A percentile compares a stretch with the other conserved stretches of the same genome.
These are phyloP conservation scores for Doris montereyensis DNA, from an alignment of 2,888 invertebrate genomes.

Conservation along the genomic window DNA sequence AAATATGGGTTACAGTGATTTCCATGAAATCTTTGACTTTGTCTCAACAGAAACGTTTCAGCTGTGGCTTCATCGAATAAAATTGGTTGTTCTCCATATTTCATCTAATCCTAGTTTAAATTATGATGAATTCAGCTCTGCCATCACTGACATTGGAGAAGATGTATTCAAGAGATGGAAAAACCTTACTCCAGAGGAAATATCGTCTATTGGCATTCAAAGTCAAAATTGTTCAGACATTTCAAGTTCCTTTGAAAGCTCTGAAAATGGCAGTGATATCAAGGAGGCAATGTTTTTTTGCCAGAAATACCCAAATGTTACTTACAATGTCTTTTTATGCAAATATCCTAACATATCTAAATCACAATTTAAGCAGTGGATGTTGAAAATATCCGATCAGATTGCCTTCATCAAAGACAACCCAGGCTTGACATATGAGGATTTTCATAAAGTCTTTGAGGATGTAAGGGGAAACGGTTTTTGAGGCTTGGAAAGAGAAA, in stretches of 20 bases:
- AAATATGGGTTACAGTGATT: slow-evolving; percentile 20
- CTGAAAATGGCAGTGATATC: neutral
- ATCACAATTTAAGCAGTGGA: slow-evolving; percentile 41
- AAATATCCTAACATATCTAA: slow-evolving; percentile 38
- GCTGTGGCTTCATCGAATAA: slow-evolving; percentile 34
- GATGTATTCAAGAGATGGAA: slow-evolving; percentile 42
- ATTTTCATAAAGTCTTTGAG: slow-evolving; percentile 42
- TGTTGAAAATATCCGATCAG: slow-evolving; percentile 10
- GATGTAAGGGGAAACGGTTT: slow-evolving; percentile 42
- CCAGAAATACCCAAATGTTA: slow-evolving; percentile 34
- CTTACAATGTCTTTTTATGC: slow-evolving; percentile 24
- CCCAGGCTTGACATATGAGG: slow-evolving; percentile 43
- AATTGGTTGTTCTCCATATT: slow-evolving; percentile 26
- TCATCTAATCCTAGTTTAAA: slow-evolving; percentile 47
- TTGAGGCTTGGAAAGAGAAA: slow-evolving; percentile 40
- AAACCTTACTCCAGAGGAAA: slow-evolving; percentile 10
- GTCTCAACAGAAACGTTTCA: slow-evolving; percentile 36
- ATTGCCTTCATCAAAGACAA: slow-evolving; percentile 29
- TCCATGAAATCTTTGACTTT: slow-evolving; percentile 21
- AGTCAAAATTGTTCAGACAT: neutral
- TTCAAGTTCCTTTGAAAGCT: neutral
- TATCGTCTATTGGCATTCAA: slow-evolving; percentile 10
- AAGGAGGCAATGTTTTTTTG: slow-evolving; percentile 28
- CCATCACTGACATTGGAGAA: slow-evolving; percentile 35
- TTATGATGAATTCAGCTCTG: slow-evolving; percentile 42